Percentiles rank a stretch among this genome's conserved stretches.
phyloP scores from a whole-genome alignment of 2,797 vertebrate genomes.

The Sorex maritimensis region DNA sequence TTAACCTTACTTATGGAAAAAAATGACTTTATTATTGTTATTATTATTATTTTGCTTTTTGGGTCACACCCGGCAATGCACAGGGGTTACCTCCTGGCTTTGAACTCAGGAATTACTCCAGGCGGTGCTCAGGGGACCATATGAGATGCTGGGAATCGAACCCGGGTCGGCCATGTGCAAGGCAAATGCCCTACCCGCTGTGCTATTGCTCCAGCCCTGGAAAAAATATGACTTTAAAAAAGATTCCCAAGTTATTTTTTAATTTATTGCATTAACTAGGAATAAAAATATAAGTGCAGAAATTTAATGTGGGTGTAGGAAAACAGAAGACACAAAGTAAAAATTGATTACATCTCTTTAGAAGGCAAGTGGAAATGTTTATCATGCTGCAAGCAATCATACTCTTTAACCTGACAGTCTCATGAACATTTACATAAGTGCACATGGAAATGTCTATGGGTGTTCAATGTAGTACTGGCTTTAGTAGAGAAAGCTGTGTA shows the following conservation, averaged over 20 bases:
- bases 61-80: too few relatives aligned
- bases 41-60: too few relatives aligned
- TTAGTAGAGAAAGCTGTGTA: not conserved
- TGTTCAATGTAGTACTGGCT: not conserved
- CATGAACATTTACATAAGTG: not conserved
- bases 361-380: slow-evolving; percentile 38
- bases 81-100: too few relatives aligned
- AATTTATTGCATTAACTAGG: slow-evolving; percentile 4
- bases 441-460: not conserved
- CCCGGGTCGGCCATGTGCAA: too few relatives aligned
- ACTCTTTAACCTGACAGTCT: not conserved
- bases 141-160: too few relatives aligned
- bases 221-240: slow-evolving; percentile 64
- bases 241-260: slow-evolving; percentile 40
- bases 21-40: slow-evolving; percentile 7
- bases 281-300: slow-evolving; percentile 47
- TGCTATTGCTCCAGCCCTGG: too few relatives aligned
- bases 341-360: slow-evolving; percentile 52
- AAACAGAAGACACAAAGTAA: slow-evolving; percentile 65
- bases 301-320: not conserved
- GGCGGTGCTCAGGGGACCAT: too few relatives aligned
- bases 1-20: not conserved
- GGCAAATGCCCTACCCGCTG: too few relatives aligned
- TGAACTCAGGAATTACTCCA: too few relatives aligned
- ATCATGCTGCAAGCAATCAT: not conserved